Evolutionary conservation across 2,888 invertebrate genomes (phyloP).

Genomic region (Nasonia oneida): DNA sequence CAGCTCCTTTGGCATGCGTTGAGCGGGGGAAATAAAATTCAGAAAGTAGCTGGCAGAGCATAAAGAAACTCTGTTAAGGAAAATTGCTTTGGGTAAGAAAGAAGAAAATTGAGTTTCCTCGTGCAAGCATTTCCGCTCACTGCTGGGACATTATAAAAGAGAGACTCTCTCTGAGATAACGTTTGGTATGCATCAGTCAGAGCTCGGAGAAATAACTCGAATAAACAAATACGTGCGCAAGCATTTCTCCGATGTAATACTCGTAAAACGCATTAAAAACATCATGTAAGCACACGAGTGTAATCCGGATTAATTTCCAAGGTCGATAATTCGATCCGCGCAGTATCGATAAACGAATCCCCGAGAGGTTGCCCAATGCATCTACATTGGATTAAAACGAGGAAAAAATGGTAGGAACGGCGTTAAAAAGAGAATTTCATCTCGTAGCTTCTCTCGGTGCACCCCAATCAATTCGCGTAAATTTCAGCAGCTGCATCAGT

Average conservation of each 20-base stretch:
- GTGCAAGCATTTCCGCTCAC: not conserved
- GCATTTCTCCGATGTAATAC: not conserved
- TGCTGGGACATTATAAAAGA: not conserved
- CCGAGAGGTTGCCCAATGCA: not conserved
- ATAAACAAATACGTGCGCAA: not conserved
- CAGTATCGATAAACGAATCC: not conserved
- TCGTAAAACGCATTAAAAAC: not conserved
- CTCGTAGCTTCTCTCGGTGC: too few relatives aligned
- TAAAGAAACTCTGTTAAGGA: not conserved
- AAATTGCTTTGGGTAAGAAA: conserved; percentile 13
- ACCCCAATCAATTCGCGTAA: not conserved
- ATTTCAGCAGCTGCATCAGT: not conserved
- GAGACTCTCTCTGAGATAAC: not conserved
- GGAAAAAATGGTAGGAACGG: not conserved
- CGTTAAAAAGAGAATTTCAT: not conserved
- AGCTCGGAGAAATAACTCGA: not conserved
- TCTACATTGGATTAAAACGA: not conserved
- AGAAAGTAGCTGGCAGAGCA: not conserved
- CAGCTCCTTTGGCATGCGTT: not conserved
- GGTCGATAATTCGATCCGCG: not conserved
- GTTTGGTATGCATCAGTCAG: not conserved
- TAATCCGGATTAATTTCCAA: not conserved
- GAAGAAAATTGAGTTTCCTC: conserved; percentile 11
- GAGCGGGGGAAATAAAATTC: not conserved
- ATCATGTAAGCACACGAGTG: too few relatives aligned